Base-by-base conservation (phyloP, 2,113 vertebrate genomes). In the Sprattus sprattus region DNA sequence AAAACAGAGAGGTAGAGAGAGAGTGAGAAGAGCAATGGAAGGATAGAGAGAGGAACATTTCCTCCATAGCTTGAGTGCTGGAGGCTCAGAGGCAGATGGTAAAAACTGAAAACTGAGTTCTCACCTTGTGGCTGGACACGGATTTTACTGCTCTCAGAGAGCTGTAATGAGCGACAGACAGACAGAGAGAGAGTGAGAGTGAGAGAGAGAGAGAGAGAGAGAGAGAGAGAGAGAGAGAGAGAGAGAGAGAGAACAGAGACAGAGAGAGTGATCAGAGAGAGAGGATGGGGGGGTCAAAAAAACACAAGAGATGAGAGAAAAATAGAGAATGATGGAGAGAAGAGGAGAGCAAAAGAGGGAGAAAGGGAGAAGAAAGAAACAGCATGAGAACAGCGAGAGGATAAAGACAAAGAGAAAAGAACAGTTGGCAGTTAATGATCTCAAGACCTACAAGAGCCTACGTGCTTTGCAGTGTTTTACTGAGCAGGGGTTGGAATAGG, bases 111-210 rank as follows among this genome's bases (percentile, higher is more conserved):
- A 39, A 39, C 28, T 82, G 39, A 80, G 84, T 80, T 82, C 94
- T 96, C 92, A 99, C 98, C 98, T 98, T 99, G 98, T 78, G 94
- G 94, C 83, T 98, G 97, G 20, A 99, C 94, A 20, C 93, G 91
- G 71, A 99, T 97, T 94, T 97, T 97, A 85, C 89, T 93, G 90
- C 92, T 93, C 18, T 95, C 95, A 50, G 94, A 94, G 0, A 95
- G 95, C 98, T 99, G 92, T 47, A 92, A 93, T 91, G 87, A 90
- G 71, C 71, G 28, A 78, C 71, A 78, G 71, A 39, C 11, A 75
- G 25, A 15, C 5, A 67, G n/a, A 80, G 49, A 9, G 84, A 52
- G 6, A 81, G 25, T 47, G 1, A 52, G 83, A 15, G 8, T 1
- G 7, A 3, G 25, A 10, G 22, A 28, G 64, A 28, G n/a, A 71